Base-by-base conservation (phyloP, 2,113 vertebrate genomes). In the Eulemur macaco region DNA sequence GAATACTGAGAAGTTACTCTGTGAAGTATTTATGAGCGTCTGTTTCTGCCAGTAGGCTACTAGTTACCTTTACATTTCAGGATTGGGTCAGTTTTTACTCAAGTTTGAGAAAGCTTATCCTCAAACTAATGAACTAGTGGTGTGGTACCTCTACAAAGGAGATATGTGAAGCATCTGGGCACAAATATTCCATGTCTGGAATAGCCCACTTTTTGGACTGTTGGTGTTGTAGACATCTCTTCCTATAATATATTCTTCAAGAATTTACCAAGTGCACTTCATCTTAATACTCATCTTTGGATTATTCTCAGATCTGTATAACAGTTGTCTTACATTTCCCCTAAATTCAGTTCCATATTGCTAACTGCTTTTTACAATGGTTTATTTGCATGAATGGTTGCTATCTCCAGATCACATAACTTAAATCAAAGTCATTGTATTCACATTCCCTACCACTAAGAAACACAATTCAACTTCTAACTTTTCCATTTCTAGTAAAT, bases 401-500 rank as follows among this genome's bases (percentile, higher is more conserved):
- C 8, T 69, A 31, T 4, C 8, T 89, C 7, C 47, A 74, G 20
- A 54, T 74, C 3, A 91, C 5, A n/a, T 50, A 81, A 80, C 5
- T 89, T 69, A 64, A 90, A 52, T 56, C 27, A 95, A 89, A 47
- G 9, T 14, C 37, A 76, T 52, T 31, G 21, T 60, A 45, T 58
- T 73, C 9, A 0, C 54, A 39, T 58, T 73, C 7, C 1, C 54
- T 9, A 45, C 1, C 6, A 80, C 9, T 0, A 56, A 20, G 0
- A 92, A 84, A n/a, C 8, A 71, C 39, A 68, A 31, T 34, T 13
- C 10, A 77, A 25, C 1, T 58, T 85, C 42, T 58, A 31, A 34
- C 1, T 81, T 42, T 60, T 84, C 17, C 27, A 14, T 90, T 81
- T 83, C 50, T 92, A 94, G 29, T 29, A 81, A 56, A n/a, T 91